These are phyloP conservation scores for Drepana falcataria DNA, from an alignment of 2,888 invertebrate species.

Conservation along the genomic window DNA sequence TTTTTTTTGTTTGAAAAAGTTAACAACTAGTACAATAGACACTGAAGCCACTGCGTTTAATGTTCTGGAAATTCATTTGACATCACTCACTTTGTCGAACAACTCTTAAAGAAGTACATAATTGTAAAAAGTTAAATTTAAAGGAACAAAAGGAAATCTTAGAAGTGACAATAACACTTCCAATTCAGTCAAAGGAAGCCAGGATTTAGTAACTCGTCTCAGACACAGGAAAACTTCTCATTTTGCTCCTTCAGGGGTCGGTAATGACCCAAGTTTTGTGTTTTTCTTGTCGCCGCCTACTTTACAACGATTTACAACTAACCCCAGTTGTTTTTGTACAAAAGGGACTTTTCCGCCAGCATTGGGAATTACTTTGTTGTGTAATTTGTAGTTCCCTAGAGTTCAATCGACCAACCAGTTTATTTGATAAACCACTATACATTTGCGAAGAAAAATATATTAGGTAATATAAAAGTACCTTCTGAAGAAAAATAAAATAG, in stretches of 20 bases:
- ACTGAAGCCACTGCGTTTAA: constrained; percentile 1
- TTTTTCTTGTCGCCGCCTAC: constrained; percentile 54
- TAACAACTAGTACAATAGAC: not conserved
- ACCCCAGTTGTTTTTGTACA: constrained; percentile 21
- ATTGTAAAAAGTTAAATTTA: not conserved
- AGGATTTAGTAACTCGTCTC: constrained; percentile 31
- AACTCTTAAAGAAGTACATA: not conserved
- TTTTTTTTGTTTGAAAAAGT: not conserved
- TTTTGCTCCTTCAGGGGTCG: constrained; percentile 32
- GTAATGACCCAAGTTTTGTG: constrained; percentile 62
- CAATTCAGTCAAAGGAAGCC: constrained; percentile 36
- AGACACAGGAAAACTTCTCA: constrained; percentile 57
- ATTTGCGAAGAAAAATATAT: too few relatives aligned
- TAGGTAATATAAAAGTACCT: too few relatives aligned
- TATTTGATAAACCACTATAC: not conserved
- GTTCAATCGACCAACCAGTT: not conserved
- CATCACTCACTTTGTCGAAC: not conserved
- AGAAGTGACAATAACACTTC: constrained; percentile 13
- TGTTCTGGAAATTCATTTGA: not conserved
- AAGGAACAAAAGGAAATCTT: constrained; percentile 8
- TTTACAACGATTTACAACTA: constrained; percentile 48
- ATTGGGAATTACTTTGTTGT: not conserved
- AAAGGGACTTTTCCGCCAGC: not conserved
- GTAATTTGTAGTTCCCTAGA: not conserved
- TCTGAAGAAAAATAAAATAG: too few relatives aligned